Evolutionary conservation across 2,888 invertebrate genomes (phyloP).

Genomic region (Pammene fasciana): DNA sequence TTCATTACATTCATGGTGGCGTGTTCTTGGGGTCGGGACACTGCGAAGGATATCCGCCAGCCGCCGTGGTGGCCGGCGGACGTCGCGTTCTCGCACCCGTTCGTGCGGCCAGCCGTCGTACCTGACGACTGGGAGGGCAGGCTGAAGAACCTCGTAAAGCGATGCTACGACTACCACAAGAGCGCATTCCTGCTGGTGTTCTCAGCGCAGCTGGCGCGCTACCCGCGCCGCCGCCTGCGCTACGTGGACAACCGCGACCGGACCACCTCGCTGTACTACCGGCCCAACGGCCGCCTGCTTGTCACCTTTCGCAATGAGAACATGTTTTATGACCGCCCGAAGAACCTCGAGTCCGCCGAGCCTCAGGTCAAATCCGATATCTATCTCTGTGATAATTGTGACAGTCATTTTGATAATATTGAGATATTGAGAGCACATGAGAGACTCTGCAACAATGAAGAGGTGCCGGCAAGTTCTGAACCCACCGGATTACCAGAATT

Average conservation of each 20-base stretch:
- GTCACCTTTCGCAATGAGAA: constrained; percentile 91
- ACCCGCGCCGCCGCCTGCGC: constrained; percentile 85
- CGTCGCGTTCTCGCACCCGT: constrained; percentile 86
- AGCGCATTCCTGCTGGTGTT: constrained; percentile 88
- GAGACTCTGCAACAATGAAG: constrained; percentile 73
- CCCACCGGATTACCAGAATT: constrained; percentile 65
- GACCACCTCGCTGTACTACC: constrained; percentile 88
- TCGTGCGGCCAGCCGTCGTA: constrained; percentile 77
- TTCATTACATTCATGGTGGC: constrained; percentile 90
- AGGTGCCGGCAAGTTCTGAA: constrained; percentile 55
- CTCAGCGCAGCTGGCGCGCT: constrained; percentile 86
- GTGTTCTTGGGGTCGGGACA: constrained; percentile 87
- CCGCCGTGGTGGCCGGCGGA: constrained; percentile 89
- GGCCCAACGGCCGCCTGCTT: constrained; percentile 85
- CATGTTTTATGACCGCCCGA: constrained; percentile 78
- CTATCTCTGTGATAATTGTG: constrained; percentile 89
- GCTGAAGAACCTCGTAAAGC: constrained; percentile 86
- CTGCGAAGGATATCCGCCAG: constrained; percentile 81
- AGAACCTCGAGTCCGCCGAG: constrained; percentile 67
- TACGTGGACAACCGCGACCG: constrained; percentile 89
- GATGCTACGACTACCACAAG: constrained; percentile 88
- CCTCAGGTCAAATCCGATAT: constrained; percentile 86
- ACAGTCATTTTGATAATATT: constrained; percentile 86
- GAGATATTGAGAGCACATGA: constrained; percentile 71
- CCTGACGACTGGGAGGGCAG: constrained; percentile 84